Conservation (phyloP, 2,797 vertebrate genomes). For the Onychomys torridus region DNA sequence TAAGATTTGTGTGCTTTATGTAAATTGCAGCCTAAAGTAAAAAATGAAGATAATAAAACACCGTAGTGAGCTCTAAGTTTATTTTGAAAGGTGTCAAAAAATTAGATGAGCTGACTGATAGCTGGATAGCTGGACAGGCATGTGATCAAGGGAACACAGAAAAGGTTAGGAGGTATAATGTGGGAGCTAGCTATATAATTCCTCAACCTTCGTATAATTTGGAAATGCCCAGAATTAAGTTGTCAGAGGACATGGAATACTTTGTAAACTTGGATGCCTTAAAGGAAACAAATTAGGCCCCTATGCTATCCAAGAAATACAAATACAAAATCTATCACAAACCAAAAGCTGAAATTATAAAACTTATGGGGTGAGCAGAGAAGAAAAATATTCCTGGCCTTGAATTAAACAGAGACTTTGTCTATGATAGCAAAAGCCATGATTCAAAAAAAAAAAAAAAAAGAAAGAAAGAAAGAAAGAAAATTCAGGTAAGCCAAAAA, state of each 20-base stretch:
- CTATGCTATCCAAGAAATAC: background rate
- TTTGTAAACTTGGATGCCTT: background rate
- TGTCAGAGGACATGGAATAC: background rate
- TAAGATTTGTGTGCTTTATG: background rate
- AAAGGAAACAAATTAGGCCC: constrained; percentile 5
- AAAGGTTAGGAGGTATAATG: background rate
- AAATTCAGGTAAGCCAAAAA: background rate
- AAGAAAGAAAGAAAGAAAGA: background rate
- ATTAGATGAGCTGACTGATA: background rate
- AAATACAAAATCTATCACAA: constrained; percentile 20
- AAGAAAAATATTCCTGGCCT: background rate
- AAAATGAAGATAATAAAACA: background rate
- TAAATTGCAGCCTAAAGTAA: background rate
- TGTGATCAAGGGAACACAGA: background rate
- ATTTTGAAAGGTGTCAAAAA: background rate
- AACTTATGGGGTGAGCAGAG: background rate
- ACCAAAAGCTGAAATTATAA: background rate
- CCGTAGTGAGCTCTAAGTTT: background rate
- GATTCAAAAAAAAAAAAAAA: background rate
- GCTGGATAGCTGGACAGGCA: background rate
- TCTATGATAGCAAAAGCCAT: background rate
- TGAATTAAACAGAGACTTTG: background rate
- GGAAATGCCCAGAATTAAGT: background rate
- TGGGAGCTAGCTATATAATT: background rate
- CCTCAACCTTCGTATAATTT: background rate